These are phyloP conservation scores for Threskiornis aethiopicus DNA, from an alignment of 2,797 vertebrate genomes.

Conservation along the genomic window DNA sequence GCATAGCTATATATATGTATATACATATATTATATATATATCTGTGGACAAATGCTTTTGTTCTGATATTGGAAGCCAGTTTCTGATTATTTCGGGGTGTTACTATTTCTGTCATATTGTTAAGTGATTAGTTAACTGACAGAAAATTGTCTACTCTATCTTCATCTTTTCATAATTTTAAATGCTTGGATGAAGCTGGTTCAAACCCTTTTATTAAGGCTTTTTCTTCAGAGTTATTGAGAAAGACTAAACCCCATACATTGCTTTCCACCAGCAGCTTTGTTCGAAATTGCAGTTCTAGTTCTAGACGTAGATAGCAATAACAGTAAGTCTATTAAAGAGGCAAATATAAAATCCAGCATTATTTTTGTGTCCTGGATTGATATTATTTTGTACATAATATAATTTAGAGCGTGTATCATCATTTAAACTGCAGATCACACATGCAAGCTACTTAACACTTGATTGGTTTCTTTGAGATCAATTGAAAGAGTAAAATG, in stretches of 20 bases:
- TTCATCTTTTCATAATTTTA: neutral
- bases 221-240: neutral
- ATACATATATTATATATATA: too few relatives aligned
- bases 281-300: neutral
- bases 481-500: neutral
- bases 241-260: neutral
- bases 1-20: neutral
- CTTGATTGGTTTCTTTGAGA: neutral
- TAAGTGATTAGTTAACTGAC: neutral
- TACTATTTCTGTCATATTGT: conserved; percentile 11
- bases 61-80: neutral
- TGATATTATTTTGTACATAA: neutral
- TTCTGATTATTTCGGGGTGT: conserved; percentile 24
- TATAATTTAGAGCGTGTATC: neutral
- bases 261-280: neutral
- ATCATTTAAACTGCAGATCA: neutral
- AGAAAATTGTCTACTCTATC: neutral
- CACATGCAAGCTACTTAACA: neutral
- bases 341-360: neutral
- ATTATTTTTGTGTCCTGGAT: neutral
- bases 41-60: neutral
- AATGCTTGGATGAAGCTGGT: neutral
- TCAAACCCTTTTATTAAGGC: neutral
- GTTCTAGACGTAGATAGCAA: neutral
- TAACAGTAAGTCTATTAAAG: neutral